Conservation (phyloP, 1,140 invertebrate species). For the Formica exsecta region DNA sequence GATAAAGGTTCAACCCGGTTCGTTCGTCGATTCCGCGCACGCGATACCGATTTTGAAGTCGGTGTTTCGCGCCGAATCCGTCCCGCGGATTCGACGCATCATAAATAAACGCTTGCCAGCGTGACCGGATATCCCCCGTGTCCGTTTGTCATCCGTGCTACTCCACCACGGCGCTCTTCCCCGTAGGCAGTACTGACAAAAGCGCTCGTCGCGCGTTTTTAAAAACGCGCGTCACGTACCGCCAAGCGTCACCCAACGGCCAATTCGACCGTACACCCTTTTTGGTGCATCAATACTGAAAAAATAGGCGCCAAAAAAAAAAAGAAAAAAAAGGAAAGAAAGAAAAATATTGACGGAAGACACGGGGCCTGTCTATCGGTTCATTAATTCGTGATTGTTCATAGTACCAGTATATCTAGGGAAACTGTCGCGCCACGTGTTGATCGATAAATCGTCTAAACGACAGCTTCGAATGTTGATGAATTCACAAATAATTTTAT, state of each 20-base stretch:
- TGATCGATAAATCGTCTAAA: not conserved
- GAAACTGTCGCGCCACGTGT: not conserved
- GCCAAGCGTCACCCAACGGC: conserved; percentile 13
- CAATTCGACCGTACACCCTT: conserved; percentile 3
- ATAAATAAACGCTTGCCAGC: conserved; percentile 76
- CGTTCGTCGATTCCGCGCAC: conserved; percentile 62
- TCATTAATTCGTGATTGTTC: conserved; percentile 64
- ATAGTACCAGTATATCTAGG: not conserved
- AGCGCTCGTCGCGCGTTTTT: conserved; percentile 65
- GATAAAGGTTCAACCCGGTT: too few species aligned
- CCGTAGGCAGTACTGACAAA: conserved; percentile 64
- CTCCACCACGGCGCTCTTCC: conserved; percentile 3
- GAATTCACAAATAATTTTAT: not conserved
- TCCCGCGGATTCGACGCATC: conserved; percentile 62
- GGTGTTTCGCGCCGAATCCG: conserved; percentile 68
- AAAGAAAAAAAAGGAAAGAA: not conserved
- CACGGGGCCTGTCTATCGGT: conserved; percentile 13
- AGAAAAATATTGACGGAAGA: conserved; percentile 59
- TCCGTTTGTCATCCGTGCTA: conserved; percentile 72
- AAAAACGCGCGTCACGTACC: conserved; percentile 65
- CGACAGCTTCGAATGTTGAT: not conserved
- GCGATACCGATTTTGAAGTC: conserved; percentile 65
- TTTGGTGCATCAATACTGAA: not conserved
- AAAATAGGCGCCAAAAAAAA: conserved; percentile 7
- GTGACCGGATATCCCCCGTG: conserved; percentile 70